Evolutionary conservation across 2,888 invertebrate species (phyloP).

Genomic region (Eristalis intricaria): DNA sequence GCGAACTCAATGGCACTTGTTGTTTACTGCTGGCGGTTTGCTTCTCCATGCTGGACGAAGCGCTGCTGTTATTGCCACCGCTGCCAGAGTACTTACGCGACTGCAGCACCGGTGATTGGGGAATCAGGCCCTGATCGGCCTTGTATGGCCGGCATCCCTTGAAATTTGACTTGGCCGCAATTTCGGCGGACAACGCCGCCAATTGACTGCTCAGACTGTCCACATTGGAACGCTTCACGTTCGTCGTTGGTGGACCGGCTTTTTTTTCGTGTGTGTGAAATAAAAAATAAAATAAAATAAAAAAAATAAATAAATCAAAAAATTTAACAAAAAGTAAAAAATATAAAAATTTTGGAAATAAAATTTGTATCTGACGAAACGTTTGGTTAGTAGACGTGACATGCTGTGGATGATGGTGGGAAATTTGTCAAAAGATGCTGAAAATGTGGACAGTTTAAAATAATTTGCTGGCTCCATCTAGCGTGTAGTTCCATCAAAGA

Average conservation of each 20-base stretch:
- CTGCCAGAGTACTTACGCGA: conserved; percentile 63
- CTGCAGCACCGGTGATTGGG: conserved; percentile 73
- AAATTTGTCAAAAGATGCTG: neutral
- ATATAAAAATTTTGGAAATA: neutral
- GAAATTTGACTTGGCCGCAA: conserved; percentile 73
- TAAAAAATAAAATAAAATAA: conserved; percentile 8
- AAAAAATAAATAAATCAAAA: conserved; percentile 32
- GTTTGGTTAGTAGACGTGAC: neutral
- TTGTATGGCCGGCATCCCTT: conserved; percentile 74
- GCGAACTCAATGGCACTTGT: conserved; percentile 67
- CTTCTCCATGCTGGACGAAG: conserved; percentile 65
- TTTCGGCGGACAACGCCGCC: conserved; percentile 73
- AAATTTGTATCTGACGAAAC: neutral
- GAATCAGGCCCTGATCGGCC: conserved; percentile 63
- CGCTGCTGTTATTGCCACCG: conserved; percentile 60
- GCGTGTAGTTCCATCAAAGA: neutral
- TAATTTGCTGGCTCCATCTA: neutral
- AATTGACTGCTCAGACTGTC: conserved; percentile 71
- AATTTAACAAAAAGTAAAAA: conserved; percentile 16
- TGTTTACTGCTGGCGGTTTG: conserved; percentile 50
- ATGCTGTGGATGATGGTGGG: neutral
- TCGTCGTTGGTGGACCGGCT: conserved; percentile 66
- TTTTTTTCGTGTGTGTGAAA: conserved; percentile 19
- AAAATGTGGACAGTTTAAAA: neutral
- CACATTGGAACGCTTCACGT: conserved; percentile 56